Percentiles rank a stretch among this genome's conserved stretches.
phyloP scores from a whole-genome alignment of 1,140 invertebrate genomes.

The Hylaeus volcanicus region DNA sequence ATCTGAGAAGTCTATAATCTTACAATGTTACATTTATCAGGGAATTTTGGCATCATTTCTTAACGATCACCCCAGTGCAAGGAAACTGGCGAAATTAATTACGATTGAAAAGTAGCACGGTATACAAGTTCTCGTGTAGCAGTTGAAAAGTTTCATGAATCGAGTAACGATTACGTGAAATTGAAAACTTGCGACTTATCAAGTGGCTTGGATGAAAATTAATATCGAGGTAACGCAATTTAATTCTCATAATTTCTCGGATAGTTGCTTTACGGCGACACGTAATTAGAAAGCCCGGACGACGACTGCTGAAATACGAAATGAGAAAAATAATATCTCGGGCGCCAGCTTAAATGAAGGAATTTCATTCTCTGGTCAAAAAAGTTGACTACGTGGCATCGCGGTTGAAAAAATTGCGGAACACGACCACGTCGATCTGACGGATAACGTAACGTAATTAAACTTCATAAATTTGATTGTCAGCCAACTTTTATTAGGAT shows the following conservation, averaged over 20 bases:
- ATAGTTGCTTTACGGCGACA: neutral
- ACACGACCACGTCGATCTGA: neutral
- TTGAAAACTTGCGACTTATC: neutral
- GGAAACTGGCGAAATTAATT: no score
- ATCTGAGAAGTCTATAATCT: no score
- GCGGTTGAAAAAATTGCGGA: neutral
- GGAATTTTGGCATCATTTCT: no score
- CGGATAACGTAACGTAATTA: neutral
- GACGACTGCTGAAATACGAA: neutral
- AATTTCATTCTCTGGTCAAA: neutral
- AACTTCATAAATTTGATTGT: neutral
- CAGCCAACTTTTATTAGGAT: neutral
- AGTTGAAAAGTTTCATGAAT: neutral
- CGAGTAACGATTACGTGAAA: neutral
- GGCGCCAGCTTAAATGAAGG: neutral
- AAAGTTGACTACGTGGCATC: neutral
- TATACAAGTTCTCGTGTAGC: neutral
- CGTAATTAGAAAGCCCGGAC: constrained; percentile 1
- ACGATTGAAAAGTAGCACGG: neutral
- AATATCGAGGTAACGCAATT: neutral
- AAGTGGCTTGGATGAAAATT: neutral
- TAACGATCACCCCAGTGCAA: no score
- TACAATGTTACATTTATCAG: no score
- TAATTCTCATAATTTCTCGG: neutral
- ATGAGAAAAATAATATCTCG: neutral